phyloP scores from a whole-genome alignment of 2,797 vertebrate genomes.

The Argya squamiceps region DNA sequence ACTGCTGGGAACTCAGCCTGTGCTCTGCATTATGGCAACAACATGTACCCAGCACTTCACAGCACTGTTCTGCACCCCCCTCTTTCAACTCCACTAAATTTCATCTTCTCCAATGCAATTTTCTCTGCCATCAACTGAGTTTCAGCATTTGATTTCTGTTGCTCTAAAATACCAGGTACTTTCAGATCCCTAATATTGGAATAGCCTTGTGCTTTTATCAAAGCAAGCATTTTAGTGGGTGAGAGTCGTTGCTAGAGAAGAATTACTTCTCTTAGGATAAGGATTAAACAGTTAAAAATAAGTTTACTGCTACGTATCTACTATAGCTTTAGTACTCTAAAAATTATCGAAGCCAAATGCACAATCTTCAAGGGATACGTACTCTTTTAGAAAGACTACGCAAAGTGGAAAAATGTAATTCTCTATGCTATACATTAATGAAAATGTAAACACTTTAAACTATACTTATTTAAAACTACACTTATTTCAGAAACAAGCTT shows the following conservation, averaged over 20 bases:
- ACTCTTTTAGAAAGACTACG: neutral
- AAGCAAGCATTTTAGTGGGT: neutral
- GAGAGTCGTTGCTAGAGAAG: neutral
- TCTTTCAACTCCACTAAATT: neutral
- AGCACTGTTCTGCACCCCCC: neutral
- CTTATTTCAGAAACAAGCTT: neutral
- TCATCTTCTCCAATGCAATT: neutral
- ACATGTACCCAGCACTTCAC: rapidly evolving
- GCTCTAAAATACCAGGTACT: neutral
- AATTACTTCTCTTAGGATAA: neutral
- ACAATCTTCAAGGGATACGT: neutral
- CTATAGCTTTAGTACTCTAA: neutral
- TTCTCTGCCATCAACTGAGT: neutral
- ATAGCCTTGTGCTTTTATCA: neutral
- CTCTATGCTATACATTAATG: neutral
- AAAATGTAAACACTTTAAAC: neutral
- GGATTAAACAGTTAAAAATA: neutral
- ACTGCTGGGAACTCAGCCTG: neutral
- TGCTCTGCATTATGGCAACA: neutral
- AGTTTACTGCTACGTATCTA: neutral
- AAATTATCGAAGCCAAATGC: neutral
- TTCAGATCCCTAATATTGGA: neutral
- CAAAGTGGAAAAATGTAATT: neutral
- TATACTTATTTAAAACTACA: neutral
- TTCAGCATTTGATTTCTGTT: neutral